Conservation (phyloP, 2,113 vertebrate species). For the Choloepus hoffmanni region DNA sequence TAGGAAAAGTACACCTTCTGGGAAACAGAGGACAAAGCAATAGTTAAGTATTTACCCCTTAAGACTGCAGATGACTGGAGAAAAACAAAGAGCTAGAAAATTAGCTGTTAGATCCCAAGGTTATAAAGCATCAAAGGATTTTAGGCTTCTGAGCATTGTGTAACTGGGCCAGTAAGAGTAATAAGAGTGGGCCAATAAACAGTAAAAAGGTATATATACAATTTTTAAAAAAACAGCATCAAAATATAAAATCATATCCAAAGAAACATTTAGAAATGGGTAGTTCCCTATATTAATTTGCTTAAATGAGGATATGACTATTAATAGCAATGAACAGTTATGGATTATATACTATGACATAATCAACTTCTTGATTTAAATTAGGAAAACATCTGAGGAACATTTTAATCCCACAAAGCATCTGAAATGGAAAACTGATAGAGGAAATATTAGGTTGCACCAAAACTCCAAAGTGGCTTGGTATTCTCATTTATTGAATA, state of each 20-base stretch:
- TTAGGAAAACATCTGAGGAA: neutral
- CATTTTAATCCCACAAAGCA: neutral
- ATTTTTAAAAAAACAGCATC: neutral
- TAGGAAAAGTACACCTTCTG: neutral
- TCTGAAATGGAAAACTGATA: neutral
- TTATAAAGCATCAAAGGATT: slow-evolving; percentile 18
- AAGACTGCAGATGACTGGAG: neutral
- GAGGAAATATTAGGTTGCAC: too few relatives aligned
- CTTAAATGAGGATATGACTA: neutral
- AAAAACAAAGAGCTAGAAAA: slow-evolving; percentile 43
- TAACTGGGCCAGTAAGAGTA: neutral
- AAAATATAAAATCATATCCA: slow-evolving; percentile 34
- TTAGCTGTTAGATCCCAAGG: neutral
- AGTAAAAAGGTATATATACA: neutral
- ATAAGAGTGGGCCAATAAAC: neutral
- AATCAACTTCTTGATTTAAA: slow-evolving; percentile 51
- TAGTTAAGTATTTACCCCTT: neutral
- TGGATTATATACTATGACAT: neutral
- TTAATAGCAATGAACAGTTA: neutral
- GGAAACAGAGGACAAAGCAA: neutral
- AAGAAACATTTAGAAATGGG: slow-evolving; percentile 39
- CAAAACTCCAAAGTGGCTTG: neutral
- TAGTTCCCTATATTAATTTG: neutral
- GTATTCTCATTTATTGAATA: neutral
- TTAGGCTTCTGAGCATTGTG: neutral